Percentiles rank a stretch among this genome's conserved stretches.
phyloP scores from a whole-genome alignment of 2,888 invertebrate genomes.

The Escarpia spicata region DNA sequence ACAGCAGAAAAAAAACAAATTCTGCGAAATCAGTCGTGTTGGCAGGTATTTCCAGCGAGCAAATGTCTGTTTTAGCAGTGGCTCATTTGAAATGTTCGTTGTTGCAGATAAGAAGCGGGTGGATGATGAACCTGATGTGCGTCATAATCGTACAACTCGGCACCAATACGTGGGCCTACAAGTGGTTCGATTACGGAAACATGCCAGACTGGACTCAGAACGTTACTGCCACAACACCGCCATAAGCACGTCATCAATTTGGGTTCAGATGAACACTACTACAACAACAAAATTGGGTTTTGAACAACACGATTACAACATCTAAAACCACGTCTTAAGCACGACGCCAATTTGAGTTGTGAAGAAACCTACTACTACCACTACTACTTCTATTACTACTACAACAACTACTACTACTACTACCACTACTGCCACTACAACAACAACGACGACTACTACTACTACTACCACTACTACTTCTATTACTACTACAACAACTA shows the following conservation, averaged over 20 bases:
- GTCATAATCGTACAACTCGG: conserved; percentile 47
- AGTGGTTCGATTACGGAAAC: conserved; percentile 47
- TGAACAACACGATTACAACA: too few species aligned
- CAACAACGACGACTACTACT: background rate
- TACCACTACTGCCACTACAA: background rate
- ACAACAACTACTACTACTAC: background rate
- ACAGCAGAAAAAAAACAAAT: too few species aligned
- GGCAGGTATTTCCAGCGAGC: background rate
- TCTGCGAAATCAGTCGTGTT: too few species aligned
- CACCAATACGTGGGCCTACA: conserved; percentile 54
- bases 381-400: too few species aligned
- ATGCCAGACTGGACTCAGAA: conserved; percentile 50
- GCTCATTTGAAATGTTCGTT: background rate
- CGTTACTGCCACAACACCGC: background rate
- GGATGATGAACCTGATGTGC: conserved; percentile 54
- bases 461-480: background rate
- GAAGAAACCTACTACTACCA: too few species aligned
- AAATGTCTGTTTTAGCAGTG: background rate
- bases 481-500: background rate
- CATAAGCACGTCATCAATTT: background rate
- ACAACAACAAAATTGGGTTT: background rate
- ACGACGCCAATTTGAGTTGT: too few species aligned
- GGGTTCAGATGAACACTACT: background rate
- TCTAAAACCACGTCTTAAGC: too few species aligned
- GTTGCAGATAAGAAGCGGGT: conserved; percentile 52